Evolutionary conservation across 2,797 vertebrate species (phyloP).

Genomic region (Delichon dasypus): DNA sequence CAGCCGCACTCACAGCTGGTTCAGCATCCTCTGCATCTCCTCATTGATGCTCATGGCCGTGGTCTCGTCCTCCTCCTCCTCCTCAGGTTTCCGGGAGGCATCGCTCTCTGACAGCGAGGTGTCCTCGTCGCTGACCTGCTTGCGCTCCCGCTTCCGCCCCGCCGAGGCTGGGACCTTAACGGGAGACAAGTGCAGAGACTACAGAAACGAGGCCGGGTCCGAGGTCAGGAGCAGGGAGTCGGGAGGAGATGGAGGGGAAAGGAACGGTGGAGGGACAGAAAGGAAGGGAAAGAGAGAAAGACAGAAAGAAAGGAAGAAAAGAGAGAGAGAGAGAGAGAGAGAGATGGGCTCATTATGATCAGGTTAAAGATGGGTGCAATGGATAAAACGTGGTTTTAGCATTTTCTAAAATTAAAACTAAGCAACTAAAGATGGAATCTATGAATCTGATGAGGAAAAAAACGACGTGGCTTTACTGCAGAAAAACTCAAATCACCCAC

Average conservation of each 20-base stretch:
- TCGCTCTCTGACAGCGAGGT: constrained; percentile 89
- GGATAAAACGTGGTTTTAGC: constrained; percentile 56
- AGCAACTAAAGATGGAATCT: constrained; percentile 57
- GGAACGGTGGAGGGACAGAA: constrained; percentile 4
- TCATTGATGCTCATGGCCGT: constrained; percentile 95
- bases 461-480: neutral
- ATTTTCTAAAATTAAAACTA: constrained; percentile 53
- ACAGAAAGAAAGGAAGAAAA: neutral
- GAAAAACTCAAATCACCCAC: constrained; percentile 58
- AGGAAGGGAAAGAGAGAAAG: constrained; percentile 5
- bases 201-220: constrained; percentile 79
- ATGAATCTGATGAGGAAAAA: constrained; percentile 49
- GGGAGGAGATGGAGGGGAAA: constrained; percentile 58
- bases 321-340: constrained; percentile 19
- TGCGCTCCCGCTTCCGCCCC: constrained; percentile 87
- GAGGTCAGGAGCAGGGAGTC: constrained; percentile 45
- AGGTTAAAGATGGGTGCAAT: constrained; percentile 60
- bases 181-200: constrained; percentile 79
- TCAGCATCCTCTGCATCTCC: constrained; percentile 98
- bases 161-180: constrained; percentile 89
- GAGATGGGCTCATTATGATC: constrained; percentile 49
- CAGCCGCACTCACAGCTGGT: constrained; percentile 88
- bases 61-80: constrained; percentile 86
- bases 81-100: constrained; percentile 79
- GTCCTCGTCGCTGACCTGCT: constrained; percentile 87